Base-by-base conservation (phyloP, 2,888 invertebrate species). In the Phragmatobia fuliginosa region DNA sequence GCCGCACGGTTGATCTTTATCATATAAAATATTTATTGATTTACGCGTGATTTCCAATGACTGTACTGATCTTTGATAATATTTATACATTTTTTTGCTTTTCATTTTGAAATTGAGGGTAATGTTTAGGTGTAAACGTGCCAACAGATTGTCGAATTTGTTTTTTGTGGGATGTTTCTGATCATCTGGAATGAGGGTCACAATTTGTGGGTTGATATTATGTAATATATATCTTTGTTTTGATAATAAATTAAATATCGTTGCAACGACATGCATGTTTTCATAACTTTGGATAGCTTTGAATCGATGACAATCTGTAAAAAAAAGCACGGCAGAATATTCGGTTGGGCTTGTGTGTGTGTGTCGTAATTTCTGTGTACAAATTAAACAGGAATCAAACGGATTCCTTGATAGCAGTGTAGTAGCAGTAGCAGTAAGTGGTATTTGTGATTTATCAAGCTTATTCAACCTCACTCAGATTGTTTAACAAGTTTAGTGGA, bases 1-100 rank as follows among this genome's bases (percentile, higher is more conserved):
- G 79, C 76, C 75, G 73, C 80, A 77, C 67, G 60, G 80, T 77
- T 81, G 89, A 90, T 90, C 65, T 66, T 78, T 86, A 89, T 89
- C 90, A 77, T 72, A 75, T 75, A 78, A 80, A 74, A 74, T 72
- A 77, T 80, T 80, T 81, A 81, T 83, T 85, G 86, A 86, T 88
- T 88, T 85, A 86, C 83, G 82, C 80, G 71, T 77, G 79, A 85
- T 84, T 84, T 80, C 71, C 72, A 81, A 82, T 83, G 77, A 74
- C 75, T 66, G 60, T 41, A 67, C 49, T 62, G 66, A 69, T 72
- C 38, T 56, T 49, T 65, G 68, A 69, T 69, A 69, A 69, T 61
- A 69, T 68, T 62, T 68, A 59, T 67, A 59, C 31, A 36, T 38
- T 61, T 64, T 38, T 66, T 67, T 67, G 59, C 36, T 56, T 63